A percentile compares a stretch with the other conserved stretches of the same genome.
Evolutionary conservation across 2,113 vertebrate genomes (phyloP).

Genomic region (Camelus dromedarius): DNA sequence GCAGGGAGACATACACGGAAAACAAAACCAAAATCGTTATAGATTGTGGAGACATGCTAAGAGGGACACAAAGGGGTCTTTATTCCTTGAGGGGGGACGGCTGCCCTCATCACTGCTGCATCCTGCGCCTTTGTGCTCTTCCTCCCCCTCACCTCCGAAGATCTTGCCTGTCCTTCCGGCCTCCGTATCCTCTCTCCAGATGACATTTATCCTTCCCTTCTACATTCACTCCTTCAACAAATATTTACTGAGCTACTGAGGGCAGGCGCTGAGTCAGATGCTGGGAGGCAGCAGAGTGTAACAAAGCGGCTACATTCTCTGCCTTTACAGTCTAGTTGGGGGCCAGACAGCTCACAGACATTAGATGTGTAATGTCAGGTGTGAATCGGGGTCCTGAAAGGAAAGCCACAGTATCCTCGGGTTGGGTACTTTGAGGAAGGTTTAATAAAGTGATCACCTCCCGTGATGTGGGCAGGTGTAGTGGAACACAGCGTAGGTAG

Average conservation of each 20-base stretch:
- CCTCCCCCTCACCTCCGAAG: background rate
- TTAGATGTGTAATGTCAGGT: background rate
- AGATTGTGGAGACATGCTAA: background rate
- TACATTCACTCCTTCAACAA: background rate
- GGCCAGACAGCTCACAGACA: background rate
- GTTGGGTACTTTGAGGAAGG: background rate
- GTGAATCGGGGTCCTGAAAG: background rate
- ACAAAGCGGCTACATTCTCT: background rate
- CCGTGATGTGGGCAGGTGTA: background rate
- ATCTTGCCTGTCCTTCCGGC: background rate
- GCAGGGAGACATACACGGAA: background rate
- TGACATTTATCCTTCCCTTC: background rate
- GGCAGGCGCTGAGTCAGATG: background rate
- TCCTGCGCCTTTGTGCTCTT: background rate
- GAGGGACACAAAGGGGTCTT: background rate
- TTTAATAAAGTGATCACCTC: background rate
- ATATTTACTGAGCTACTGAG: background rate
- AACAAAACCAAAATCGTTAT: background rate
- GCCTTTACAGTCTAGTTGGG: no score
- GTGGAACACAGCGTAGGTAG: background rate
- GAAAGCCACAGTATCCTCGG: rapidly evolving
- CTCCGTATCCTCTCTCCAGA: background rate
- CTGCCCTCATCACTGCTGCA: background rate
- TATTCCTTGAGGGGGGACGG: background rate
- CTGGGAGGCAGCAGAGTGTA: background rate